These are phyloP conservation scores for Amphipoea lucens DNA, from an alignment of 2,888 invertebrate genomes.

Conservation along the genomic window DNA sequence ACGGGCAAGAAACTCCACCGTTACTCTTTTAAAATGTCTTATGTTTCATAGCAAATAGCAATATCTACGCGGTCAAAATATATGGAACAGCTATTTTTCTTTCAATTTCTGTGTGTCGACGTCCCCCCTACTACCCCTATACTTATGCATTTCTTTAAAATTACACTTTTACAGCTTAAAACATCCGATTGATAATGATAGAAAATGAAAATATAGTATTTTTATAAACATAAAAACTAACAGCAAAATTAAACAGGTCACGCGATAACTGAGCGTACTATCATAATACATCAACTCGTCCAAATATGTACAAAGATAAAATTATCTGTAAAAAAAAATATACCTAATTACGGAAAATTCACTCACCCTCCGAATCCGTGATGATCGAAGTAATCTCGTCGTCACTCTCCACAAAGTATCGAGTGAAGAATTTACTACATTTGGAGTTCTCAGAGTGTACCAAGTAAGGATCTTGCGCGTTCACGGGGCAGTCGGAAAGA, in stretches of 20 bases:
- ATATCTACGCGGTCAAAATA: too few species aligned
- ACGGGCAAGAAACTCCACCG: too few species aligned
- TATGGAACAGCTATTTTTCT: too few species aligned
- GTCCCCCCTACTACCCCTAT: too few species aligned
- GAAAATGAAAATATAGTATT: slow-evolving; percentile 5
- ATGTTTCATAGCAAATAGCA: too few species aligned
- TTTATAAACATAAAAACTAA: slow-evolving; percentile 6
- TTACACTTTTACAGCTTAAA: background rate
- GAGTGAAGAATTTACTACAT: slow-evolving; percentile 92
- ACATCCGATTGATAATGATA: background rate
- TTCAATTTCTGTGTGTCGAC: too few species aligned
- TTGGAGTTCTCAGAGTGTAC: slow-evolving; percentile 90
- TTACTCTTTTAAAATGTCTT: too few species aligned
- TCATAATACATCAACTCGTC: slow-evolving; percentile 40
- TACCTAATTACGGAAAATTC: slow-evolving; percentile 13
- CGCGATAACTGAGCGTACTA: slow-evolving; percentile 31
- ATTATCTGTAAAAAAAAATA: slow-evolving; percentile 44
- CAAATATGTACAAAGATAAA: slow-evolving; percentile 44
- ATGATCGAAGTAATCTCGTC: slow-evolving; percentile 93
- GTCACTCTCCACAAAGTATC: slow-evolving; percentile 93
- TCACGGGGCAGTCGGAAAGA: slow-evolving; percentile 85
- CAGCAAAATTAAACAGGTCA: slow-evolving; percentile 22
- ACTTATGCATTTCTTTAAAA: background rate
- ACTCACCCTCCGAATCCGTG: slow-evolving; percentile 93
- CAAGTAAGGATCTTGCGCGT: slow-evolving; percentile 87